These are phyloP conservation scores for Philereme transversata DNA, from an alignment of 2,888 invertebrate species.

Conservation along the genomic window DNA sequence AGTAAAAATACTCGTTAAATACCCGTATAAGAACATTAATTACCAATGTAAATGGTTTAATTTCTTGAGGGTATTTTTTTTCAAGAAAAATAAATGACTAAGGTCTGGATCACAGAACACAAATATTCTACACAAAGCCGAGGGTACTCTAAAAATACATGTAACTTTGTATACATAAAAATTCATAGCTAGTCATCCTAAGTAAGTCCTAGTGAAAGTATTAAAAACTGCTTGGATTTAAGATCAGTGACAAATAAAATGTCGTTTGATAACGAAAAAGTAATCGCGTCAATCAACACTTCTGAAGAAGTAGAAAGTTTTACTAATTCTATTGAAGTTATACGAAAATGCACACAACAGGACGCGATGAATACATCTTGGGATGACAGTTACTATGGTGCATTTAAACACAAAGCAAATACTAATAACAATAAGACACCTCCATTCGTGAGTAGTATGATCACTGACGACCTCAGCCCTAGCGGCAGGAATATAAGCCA, in stretches of 20 bases:
- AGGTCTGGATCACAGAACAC: no score
- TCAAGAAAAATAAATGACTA: no score
- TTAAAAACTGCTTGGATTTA: not conserved
- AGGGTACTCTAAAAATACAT: no score
- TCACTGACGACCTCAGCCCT: slow-evolving; percentile 54
- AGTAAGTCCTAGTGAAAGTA: not conserved
- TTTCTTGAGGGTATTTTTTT: no score
- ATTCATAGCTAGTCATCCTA: no score
- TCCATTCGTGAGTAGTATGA: slow-evolving; percentile 63
- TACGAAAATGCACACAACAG: slow-evolving; percentile 61
- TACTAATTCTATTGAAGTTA: slow-evolving; percentile 63
- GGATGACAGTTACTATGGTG: slow-evolving; percentile 53
- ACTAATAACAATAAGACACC: slow-evolving; percentile 53
- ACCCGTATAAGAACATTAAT: no score
- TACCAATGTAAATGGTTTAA: no score
- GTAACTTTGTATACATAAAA: no score
- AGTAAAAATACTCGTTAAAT: no score
- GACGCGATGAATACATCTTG: slow-evolving; percentile 63
- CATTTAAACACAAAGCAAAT: slow-evolving; percentile 50
- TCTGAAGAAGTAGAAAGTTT: slow-evolving; percentile 45
- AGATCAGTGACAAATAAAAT: slow-evolving; percentile 35
- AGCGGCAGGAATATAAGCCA: slow-evolving; percentile 45
- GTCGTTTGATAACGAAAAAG: slow-evolving; percentile 41
- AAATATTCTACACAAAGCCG: no score
- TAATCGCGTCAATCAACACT: slow-evolving; percentile 44